Percentiles rank a stretch among this genome's conserved stretches.
Evolutionary conservation across 2,888 invertebrate genomes (phyloP).

Genomic region (Boloria euphrosyne): DNA sequence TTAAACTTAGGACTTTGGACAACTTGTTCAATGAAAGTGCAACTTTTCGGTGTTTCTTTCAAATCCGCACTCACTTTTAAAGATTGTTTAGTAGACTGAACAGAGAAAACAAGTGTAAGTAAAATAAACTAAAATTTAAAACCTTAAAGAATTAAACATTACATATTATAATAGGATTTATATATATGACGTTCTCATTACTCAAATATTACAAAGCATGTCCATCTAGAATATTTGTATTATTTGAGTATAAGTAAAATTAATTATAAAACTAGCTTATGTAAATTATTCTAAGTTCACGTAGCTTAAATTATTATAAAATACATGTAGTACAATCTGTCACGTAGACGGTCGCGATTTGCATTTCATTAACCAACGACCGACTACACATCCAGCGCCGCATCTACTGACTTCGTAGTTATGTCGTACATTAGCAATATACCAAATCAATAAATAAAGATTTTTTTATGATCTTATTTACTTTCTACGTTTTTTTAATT

Average conservation of each 20-base stretch:
- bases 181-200: too few relatives aligned
- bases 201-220: not conserved
- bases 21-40: constrained; percentile 48
- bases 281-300: not conserved
- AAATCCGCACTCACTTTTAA: constrained; percentile 44
- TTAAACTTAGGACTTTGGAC: constrained; percentile 52
- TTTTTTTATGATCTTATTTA: too few relatives aligned
- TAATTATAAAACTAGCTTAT: not conserved
- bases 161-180: too few relatives aligned
- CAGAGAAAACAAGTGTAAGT: not conserved
- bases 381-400: too few relatives aligned
- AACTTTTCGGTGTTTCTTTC: constrained; percentile 41
- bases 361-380: too few relatives aligned
- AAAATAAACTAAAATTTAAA: not conserved
- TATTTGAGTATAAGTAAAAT: not conserved
- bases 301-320: too few relatives aligned
- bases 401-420: too few relatives aligned
- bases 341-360: too few relatives aligned
- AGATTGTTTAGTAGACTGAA: constrained; percentile 46
- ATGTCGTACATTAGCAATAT: too few relatives aligned
- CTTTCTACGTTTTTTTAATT: too few relatives aligned
- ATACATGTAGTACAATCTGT: too few relatives aligned
- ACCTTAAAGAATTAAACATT: not conserved
- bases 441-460: too few relatives aligned
- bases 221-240: constrained; percentile 7